Base-by-base conservation (phyloP, 1,140 invertebrate genomes). In the Papilio machaon region DNA sequence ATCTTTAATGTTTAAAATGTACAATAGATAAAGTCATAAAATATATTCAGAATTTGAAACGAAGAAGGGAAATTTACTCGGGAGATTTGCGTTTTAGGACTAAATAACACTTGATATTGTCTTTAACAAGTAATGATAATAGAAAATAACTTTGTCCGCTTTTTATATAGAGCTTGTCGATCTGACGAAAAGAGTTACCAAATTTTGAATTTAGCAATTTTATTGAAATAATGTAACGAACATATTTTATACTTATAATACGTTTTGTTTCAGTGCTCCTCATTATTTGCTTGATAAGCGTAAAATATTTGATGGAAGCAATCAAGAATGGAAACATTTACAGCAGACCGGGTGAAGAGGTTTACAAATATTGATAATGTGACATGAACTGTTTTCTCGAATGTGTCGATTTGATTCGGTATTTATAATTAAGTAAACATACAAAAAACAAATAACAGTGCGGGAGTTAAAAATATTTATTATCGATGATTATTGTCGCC, bases 281-380 rank as follows among this genome's bases (percentile, higher is more conserved):
- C 84, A 89, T 94, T 81, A 82, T 92, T 86, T 94, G 91, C 82
- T 82, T 94, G 76, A 92, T 94, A 85, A 90, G 92, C 79, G 91
- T 94, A 80, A 93, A 93, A 83, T 93, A 94, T 82, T 84, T 94
- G 74, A 91, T 91, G 89, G 93, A 93, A 82, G 93, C 93, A 17
- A 92, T 94, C 73, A 84, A 90, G 23, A 91, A 88, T 23, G 93
- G 93, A 8, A 89, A 92, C 85, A 91, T 94, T 19, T 94, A 94
- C 87, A 88, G 88, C 76, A 83, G 87, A 7, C 92, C 92, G 0
- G 92, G 91, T 11, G 89, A 92, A 82, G 86, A 89, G 30, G 83
- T 89, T 13, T 89, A 89, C 75, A 90, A 90, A 85, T 91, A 90
- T 81, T 91, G 82, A 88, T 58, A 80, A 64, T 70, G 47, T 19